phyloP scores from a whole-genome alignment of 1,140 invertebrate species.

The Drosophila fuyamai region DNA sequence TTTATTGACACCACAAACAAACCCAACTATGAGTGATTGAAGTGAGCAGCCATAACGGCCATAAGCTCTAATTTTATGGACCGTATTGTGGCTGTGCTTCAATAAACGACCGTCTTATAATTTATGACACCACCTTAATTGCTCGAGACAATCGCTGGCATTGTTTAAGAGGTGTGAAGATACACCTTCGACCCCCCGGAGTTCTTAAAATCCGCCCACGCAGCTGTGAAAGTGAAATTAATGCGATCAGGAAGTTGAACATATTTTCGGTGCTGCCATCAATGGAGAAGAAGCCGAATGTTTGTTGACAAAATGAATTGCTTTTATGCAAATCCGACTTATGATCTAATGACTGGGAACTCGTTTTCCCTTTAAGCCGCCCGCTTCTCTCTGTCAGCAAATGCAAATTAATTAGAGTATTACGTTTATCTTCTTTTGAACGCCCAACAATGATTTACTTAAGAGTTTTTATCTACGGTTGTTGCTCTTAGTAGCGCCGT shows the following conservation, averaged over 20 bases:
- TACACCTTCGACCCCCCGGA: conserved; percentile 12
- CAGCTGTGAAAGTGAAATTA: conserved; percentile 59
- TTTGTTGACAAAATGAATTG: conserved; percentile 61
- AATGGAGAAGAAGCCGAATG: conserved; percentile 19
- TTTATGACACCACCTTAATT: conserved; percentile 61
- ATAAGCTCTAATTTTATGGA: conserved; percentile 54
- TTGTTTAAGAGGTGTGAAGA: conserved; percentile 70
- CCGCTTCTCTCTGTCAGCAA: conserved; percentile 28
- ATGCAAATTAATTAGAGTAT: conserved; percentile 72
- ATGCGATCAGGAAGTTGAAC: conserved; percentile 54
- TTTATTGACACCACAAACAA: conserved; percentile 60
- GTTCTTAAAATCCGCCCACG: conserved; percentile 30
- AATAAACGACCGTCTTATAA: conserved; percentile 58
- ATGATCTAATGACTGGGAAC: conserved; percentile 65
- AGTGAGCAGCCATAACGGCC: conserved; percentile 42
- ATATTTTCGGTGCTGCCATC: conserved; percentile 22
- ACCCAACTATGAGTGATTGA: conserved; percentile 69
- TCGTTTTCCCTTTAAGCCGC: conserved; percentile 13
- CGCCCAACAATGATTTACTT: conserved; percentile 70
- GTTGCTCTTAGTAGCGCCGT: conserved; percentile 56
- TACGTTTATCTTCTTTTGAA: conserved; percentile 60
- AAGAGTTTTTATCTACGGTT: conserved; percentile 53
- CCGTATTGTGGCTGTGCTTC: conserved; percentile 38
- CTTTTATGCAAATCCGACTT: conserved; percentile 56
- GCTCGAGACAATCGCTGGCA: conserved; percentile 46